Evolutionary conservation across 2,888 invertebrate species (phyloP), one percentile per base, ranked within the genome.

Genomic region (Conchocele bisecta): DNA sequence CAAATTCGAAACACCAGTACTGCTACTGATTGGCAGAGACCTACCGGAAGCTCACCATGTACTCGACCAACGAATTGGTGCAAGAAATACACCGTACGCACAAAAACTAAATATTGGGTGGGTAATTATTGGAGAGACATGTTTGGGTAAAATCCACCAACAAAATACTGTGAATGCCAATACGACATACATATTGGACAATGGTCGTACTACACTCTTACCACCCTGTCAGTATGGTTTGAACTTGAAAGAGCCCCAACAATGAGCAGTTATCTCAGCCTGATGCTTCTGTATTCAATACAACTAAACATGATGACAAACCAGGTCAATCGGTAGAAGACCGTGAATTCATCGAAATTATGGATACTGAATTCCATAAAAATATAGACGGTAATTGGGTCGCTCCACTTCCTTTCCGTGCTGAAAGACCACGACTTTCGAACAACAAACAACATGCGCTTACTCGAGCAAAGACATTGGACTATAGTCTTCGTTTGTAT

Each of bases 1-100:
- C 2, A 63, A 74, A 29, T 31, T 57, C 3, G 15, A 24, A 13
- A 29, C 59, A 4, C 29, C 48, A 0, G 72, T 74, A 13, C 26
- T 60, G 7, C 41, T 79, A 3, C 39, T 75, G 15, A 53, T 72
- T 22, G 72, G 75, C 2, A 31, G 69, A 31, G 75, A 79, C 53
- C 22, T 69, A 13, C 22, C 50, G 11, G 59, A 63, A 17, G 74
- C 61, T 13, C 79, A 79, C 31, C 72, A 73, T 57, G 57, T 79
- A 2, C 28, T 50, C 9, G 59, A 66, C 5, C 79, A 75, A 28
- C 31, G 39, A 17, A 58, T 59, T 9, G 71, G 75, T 11, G 63
- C 68, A 15, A 4, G 7, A 1, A 50, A 44, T 9, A 35, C 77
- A n/a, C 75, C 73, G 1, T 75, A 46, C 54, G 72, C 67, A 0